A percentile compares a stretch with the other conserved stretches of the same genome.
These are phyloP conservation scores for Lasioglossum villosulum DNA, from an alignment of 2,888 invertebrate species.

Conservation along the genomic window DNA sequence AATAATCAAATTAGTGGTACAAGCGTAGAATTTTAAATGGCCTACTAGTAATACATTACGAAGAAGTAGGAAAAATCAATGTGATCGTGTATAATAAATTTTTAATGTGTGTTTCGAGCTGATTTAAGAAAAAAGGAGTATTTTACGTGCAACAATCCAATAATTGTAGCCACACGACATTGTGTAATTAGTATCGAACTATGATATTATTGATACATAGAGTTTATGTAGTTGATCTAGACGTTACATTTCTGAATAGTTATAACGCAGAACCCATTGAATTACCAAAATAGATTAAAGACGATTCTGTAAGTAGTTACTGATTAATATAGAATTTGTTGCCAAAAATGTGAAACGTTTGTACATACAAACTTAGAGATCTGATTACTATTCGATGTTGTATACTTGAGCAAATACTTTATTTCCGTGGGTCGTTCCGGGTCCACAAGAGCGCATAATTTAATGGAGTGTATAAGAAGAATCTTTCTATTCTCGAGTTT, in stretches of 20 bases:
- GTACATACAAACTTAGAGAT: slow-evolving; percentile 47
- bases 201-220: slow-evolving; percentile 44
- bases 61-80: neutral
- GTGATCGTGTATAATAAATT: slow-evolving; percentile 4
- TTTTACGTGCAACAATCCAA: slow-evolving; percentile 12
- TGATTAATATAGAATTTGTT: slow-evolving; percentile 44
- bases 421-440: slow-evolving; percentile 29
- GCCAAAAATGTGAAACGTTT: slow-evolving; percentile 54
- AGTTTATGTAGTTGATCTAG: slow-evolving; percentile 46
- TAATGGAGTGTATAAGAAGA: neutral
- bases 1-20: neutral
- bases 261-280: slow-evolving; percentile 27
- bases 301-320: slow-evolving; percentile 43
- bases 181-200: slow-evolving; percentile 26
- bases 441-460: slow-evolving; percentile 23
- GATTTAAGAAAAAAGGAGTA: neutral
- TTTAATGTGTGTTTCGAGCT: neutral
- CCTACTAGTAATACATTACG: neutral
- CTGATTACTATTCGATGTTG: slow-evolving; percentile 48
- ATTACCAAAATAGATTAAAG: slow-evolving; percentile 40
- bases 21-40: neutral
- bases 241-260: slow-evolving; percentile 39
- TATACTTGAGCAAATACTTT: slow-evolving; percentile 44
- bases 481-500: slow-evolving; percentile 6
- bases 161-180: slow-evolving; percentile 26